phyloP scores from a whole-genome alignment of 2,113 vertebrate species.

The Seriola rivoliana region DNA sequence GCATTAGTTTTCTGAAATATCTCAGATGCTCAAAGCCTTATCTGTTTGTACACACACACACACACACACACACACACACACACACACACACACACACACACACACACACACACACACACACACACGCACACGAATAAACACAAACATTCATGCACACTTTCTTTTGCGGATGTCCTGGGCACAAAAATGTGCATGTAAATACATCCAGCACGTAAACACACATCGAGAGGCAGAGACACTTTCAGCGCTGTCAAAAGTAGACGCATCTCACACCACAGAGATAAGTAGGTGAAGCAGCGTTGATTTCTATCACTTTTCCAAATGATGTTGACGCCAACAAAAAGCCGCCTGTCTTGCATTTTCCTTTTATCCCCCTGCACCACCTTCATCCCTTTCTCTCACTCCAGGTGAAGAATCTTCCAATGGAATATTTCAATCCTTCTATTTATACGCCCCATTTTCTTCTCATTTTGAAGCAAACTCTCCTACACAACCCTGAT shows the following conservation, averaged over 20 bases:
- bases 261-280: conserved; percentile 62
- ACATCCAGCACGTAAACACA: conserved; percentile 57
- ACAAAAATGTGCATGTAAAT: conserved; percentile 58
- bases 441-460: conserved; percentile 30
- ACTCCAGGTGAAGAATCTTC: conserved; percentile 41
- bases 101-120: conserved; percentile 10
- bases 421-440: conserved; percentile 36
- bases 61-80: neutral
- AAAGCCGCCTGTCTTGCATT: conserved; percentile 52
- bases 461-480: conserved; percentile 32
- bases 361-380: conserved; percentile 40
- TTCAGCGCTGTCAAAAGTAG: conserved; percentile 61
- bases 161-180: conserved; percentile 40
- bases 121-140: neutral
- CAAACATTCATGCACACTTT: conserved; percentile 28
- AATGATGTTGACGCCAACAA: conserved; percentile 70
- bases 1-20: conserved; percentile 74
- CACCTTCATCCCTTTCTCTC: conserved; percentile 48
- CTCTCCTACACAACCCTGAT: conserved; percentile 6
- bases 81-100: conserved; percentile 17
- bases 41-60: conserved; percentile 47
- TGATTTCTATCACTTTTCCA: conserved; percentile 69
- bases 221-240: conserved; percentile 34
- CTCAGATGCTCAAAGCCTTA: conserved; percentile 69
- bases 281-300: conserved; percentile 62